Conservation (phyloP, 2,113 vertebrate genomes). For the Gnathonemus longibarbis region DNA sequence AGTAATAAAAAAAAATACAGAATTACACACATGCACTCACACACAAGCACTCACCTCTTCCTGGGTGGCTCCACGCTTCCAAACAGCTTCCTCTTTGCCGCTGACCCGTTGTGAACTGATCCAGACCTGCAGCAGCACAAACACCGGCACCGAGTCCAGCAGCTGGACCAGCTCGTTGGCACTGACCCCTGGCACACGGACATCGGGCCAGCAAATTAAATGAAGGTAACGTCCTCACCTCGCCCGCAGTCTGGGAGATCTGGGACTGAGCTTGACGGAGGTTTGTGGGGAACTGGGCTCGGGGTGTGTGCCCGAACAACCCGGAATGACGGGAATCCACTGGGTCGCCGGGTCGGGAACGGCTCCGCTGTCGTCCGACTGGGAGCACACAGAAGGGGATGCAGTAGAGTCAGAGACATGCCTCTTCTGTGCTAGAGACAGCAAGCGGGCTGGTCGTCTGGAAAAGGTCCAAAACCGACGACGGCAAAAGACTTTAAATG, state of each 20-base stretch:
- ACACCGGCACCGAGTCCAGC: neutral
- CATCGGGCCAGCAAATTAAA: neutral
- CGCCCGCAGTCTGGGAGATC: neutral
- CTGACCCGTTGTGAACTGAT: neutral
- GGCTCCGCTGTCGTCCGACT: neutral
- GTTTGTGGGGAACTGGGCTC: neutral
- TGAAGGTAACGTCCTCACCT: neutral
- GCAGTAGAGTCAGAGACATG: neutral
- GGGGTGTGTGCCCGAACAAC: neutral
- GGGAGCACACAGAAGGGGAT: neutral
- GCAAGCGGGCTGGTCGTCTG: neutral
- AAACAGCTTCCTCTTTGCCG: conserved; percentile 11
- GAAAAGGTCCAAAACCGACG: neutral
- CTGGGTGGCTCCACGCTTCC: neutral
- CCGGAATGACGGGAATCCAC: neutral
- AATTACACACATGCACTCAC: neutral
- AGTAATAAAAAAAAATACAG: neutral
- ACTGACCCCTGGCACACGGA: neutral
- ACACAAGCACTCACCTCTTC: conserved; percentile 18
- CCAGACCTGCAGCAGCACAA: conserved; percentile 8
- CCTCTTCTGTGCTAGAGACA: neutral
- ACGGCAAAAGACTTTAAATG: neutral
- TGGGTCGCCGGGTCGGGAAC: too few relatives aligned
- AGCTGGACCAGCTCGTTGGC: neutral
- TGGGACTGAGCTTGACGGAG: conserved; percentile 6